Evolutionary conservation across 2,113 vertebrate species (phyloP), one percentile per base, ranked within the genome.

Genomic region (Entelurus aequoreus): DNA sequence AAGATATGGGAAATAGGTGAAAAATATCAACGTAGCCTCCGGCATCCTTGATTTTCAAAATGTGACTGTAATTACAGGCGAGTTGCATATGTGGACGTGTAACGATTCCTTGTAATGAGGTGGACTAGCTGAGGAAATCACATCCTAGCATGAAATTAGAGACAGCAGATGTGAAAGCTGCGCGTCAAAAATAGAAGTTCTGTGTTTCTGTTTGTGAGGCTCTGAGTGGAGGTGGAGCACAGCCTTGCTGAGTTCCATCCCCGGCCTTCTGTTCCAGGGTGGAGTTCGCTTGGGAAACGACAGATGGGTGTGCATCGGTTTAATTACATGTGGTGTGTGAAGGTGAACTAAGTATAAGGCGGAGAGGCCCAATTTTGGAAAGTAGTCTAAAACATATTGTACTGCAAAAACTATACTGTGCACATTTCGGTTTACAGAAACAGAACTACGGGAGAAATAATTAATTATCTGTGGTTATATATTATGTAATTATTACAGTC

Each of bases 321-420:
- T 21, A 47, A 60, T 54, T 58, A 64, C 65, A 76, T 74, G 75
- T 65, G 70, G 74, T 67, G 60, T 67, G 75, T 66, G 62, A 80
- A 80, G 78, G 80, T 81, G 66, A 76, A 68, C 66, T 79, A 88
- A 85, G 71, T 82, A 73, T 77, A 77, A 56, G 58, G 61, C 60
- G 54, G 49, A 47, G 52, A 46, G 64, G 48, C 11, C 42, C 70
- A 71, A 6, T 50, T 71, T 58, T 62, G 54, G 70, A 54, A 63
- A 12, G 6, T 38, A 52, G 56, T 54, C 62, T 46, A 16, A 12
- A 68, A 83, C 78, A 76, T 57, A 11, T 60, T 65, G 58, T 28
- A 53, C 52, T n/a, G 48, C 6, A 49, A n/a, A 49, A 16, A 9
- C 14, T n/a, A 6, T 7, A 1, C 15, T 6, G 15, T 48, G 6